These are phyloP conservation scores for Oreocharis arfaki DNA, from an alignment of 2,113 vertebrate species.

Conservation along the genomic window DNA sequence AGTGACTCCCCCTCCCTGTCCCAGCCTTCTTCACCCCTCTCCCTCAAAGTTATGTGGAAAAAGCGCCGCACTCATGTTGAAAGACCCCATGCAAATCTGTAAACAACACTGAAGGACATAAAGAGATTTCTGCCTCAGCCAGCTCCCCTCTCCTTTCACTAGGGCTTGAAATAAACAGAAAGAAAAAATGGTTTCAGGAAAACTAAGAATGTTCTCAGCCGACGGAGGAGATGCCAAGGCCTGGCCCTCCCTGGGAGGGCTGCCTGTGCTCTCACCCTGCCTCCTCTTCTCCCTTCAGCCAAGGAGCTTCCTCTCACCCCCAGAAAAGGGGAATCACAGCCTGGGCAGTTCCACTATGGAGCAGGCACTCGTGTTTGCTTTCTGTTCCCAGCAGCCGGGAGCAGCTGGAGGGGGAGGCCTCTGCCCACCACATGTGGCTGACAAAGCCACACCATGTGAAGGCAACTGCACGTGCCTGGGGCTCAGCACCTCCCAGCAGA, in stretches of 20 bases:
- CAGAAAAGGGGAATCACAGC: background rate
- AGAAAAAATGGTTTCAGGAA: slow-evolving; percentile 1
- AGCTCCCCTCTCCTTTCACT: background rate
- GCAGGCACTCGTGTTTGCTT: background rate
- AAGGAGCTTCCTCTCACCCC: background rate
- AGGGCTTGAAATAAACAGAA: slow-evolving; percentile 31
- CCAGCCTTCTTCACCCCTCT: slow-evolving; percentile 16
- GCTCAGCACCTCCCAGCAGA: background rate
- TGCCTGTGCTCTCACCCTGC: background rate
- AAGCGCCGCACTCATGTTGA: background rate
- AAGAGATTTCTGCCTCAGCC: slow-evolving; percentile 35
- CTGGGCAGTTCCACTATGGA: background rate
- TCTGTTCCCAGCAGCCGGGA: background rate
- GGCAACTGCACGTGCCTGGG: background rate
- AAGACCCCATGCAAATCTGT: slow-evolving; percentile 64
- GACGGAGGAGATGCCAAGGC: background rate
- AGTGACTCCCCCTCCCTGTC: background rate
- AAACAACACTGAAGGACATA: slow-evolving; percentile 73
- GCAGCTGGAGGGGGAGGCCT: background rate
- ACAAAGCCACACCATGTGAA: background rate
- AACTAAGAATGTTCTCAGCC: background rate
- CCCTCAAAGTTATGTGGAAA: background rate
- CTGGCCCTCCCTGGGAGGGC: slow-evolving; percentile 18
- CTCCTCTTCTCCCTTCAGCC: background rate
- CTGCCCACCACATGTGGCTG: background rate